These are phyloP conservation scores for Ophioninae sp. DNA, from an alignment of 2,888 invertebrate genomes.

Conservation along the genomic window DNA sequence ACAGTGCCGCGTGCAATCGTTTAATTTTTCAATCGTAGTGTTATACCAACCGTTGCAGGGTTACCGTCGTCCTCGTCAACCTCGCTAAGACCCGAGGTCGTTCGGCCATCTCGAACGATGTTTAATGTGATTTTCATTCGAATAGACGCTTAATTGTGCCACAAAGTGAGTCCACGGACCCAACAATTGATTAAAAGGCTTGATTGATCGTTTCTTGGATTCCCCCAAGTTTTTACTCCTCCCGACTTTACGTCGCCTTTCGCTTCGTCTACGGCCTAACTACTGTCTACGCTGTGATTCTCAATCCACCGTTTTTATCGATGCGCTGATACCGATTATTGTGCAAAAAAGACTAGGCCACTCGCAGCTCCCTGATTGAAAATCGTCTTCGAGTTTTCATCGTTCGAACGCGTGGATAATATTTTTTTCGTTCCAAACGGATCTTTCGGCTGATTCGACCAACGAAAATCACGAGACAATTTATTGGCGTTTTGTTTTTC, in stretches of 20 bases:
- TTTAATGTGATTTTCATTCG: conserved; percentile 36
- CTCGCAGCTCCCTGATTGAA: too few species aligned
- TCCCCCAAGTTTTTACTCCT: conserved; percentile 10
- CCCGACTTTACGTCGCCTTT: not conserved
- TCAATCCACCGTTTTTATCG: not conserved
- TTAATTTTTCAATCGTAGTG: conserved; percentile 54
- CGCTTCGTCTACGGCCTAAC: not conserved
- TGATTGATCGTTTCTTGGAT: conserved; percentile 19
- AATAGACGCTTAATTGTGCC: conserved; percentile 46
- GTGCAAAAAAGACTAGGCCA: too few species aligned
- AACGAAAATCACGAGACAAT: too few species aligned
- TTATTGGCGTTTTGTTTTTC: too few species aligned
- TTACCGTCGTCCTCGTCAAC: conserved; percentile 2
- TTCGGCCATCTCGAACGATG: conserved; percentile 8
- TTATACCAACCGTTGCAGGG: conserved; percentile 25
- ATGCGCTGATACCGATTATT: not conserved
- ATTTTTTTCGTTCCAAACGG: too few species aligned
- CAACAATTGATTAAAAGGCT: conserved; percentile 35
- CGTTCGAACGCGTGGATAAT: too few species aligned
- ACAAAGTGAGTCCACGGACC: conserved; percentile 18
- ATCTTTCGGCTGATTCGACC: too few species aligned
- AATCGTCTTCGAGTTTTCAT: too few species aligned
- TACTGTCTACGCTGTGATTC: not conserved
- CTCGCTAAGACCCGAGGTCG: conserved; percentile 26
- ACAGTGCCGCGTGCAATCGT: conserved; percentile 38